phyloP scores from a whole-genome alignment of 2,113 vertebrate species.

The Suricata suricatta region DNA sequence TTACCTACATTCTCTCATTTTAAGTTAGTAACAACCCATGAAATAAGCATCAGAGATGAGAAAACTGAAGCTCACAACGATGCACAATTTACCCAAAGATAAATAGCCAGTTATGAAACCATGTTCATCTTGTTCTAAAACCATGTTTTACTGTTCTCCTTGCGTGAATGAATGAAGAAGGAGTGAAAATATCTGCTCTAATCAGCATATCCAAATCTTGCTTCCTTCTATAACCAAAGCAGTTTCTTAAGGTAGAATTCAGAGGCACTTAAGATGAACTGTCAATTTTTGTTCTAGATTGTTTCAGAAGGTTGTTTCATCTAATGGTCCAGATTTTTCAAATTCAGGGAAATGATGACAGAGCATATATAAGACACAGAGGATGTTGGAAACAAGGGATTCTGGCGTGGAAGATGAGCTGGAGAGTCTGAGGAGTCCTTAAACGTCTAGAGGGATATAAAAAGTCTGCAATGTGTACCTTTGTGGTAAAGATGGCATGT shows the following conservation, averaged over 20 bases:
- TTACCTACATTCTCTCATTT: not conserved
- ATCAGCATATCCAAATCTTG: not conserved
- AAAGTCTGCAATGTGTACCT: no score
- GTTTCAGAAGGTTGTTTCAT: not conserved
- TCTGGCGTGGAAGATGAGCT: not conserved
- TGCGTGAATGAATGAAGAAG: not conserved
- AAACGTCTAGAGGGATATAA: not conserved
- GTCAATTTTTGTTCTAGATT: not conserved
- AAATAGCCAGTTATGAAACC: not conserved
- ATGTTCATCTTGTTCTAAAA: not conserved
- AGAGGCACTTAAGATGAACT: not conserved
- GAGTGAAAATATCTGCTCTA: not conserved
- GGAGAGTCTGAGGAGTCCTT: not conserved
- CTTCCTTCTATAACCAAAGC: not conserved
- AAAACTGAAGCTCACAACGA: not conserved
- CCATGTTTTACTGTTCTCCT: not conserved
- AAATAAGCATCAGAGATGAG: not conserved
- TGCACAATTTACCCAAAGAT: not conserved
- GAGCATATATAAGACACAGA: not conserved
- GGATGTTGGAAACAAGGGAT: not conserved
- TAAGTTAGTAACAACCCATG: not conserved
- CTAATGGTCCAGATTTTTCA: not conserved
- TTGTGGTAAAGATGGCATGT: not conserved
- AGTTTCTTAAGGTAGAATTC: not conserved
- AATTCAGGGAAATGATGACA: not conserved